These are phyloP conservation scores for Petroica traversi DNA, from an alignment of 2,113 vertebrate genomes.

Conservation along the genomic window DNA sequence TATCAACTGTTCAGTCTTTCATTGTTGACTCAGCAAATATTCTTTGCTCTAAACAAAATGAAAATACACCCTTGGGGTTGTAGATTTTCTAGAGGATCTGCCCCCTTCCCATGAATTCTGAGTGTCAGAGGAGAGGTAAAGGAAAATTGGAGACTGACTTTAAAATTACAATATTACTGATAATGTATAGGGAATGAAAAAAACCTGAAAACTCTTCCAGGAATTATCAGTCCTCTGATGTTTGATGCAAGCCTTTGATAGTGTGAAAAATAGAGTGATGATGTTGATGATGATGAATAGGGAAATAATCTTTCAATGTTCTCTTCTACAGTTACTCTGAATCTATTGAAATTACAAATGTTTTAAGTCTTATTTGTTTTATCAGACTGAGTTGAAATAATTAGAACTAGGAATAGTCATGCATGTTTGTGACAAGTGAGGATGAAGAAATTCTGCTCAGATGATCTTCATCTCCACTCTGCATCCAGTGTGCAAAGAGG, in stretches of 20 bases:
- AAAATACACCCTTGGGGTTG: background rate
- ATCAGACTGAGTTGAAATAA: background rate
- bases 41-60: background rate
- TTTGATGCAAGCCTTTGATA: background rate
- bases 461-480: background rate
- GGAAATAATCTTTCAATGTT: background rate
- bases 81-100: background rate
- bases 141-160: background rate
- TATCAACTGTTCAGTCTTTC: background rate
- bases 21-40: background rate
- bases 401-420: background rate
- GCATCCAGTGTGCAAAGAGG: background rate
- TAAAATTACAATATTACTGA: background rate
- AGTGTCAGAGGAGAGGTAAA: background rate
- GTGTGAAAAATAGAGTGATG: background rate
- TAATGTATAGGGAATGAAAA: background rate
- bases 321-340: background rate
- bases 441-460: background rate
- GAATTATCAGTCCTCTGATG: background rate
- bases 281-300: background rate
- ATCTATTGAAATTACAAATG: background rate
- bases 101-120: background rate
- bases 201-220: background rate
- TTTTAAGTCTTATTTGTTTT: constrained; percentile 1
- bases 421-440: background rate